Evolutionary conservation across 2,113 vertebrate genomes (phyloP).

Genomic region (Cynocephalus volans): DNA sequence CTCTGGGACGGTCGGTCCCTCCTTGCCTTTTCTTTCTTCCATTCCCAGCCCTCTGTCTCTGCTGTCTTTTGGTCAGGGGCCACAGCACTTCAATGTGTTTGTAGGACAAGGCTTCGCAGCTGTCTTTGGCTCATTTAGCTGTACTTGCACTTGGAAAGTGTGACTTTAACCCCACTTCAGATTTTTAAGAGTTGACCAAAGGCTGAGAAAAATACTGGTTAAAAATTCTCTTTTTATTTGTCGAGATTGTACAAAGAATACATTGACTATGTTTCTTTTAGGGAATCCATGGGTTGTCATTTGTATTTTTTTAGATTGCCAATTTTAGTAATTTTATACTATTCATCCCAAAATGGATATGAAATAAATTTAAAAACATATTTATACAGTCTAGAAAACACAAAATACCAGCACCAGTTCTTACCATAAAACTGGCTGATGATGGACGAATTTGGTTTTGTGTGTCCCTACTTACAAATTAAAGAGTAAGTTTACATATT

Average conservation of each 20-base stretch:
- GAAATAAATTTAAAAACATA: slow-evolving; percentile 10
- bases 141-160: neutral
- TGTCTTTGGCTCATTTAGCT: neutral
- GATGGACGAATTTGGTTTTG: neutral
- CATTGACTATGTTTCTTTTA: neutral
- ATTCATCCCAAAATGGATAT: slow-evolving; percentile 6
- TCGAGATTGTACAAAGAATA: neutral
- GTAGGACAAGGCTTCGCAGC: neutral
- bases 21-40: neutral
- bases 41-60: neutral
- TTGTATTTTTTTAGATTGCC: neutral
- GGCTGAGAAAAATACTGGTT: neutral
- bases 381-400: neutral
- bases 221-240: neutral
- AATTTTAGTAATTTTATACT: neutral
- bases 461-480: neutral
- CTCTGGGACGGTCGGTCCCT: neutral
- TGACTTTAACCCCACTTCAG: neutral
- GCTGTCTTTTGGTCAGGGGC: neutral
- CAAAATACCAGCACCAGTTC: neutral
- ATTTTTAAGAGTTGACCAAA: neutral
- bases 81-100: neutral
- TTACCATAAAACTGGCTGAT: neutral
- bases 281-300: neutral
- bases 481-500: neutral